A percentile compares a stretch with the other conserved stretches of the same genome.
phyloP scores from a whole-genome alignment of 2,797 vertebrate genomes.

The Lagorchestes hirsutus region DNA sequence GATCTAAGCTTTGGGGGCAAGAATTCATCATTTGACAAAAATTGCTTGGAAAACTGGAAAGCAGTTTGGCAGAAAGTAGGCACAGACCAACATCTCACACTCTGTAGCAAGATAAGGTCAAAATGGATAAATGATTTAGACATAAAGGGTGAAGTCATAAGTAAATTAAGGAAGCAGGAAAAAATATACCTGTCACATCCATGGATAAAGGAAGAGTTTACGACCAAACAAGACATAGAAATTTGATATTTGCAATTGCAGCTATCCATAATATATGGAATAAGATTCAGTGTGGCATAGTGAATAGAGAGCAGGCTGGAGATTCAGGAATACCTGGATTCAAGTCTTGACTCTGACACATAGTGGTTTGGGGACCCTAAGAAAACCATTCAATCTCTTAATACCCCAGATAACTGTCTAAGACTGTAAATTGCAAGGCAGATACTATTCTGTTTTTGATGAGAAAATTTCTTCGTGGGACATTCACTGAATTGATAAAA shows the following conservation, averaged over 20 bases:
- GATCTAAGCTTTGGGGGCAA: not conserved
- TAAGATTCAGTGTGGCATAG: too few relatives aligned
- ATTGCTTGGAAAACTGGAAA: not conserved
- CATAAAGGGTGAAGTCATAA: not conserved
- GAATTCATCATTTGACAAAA: not conserved
- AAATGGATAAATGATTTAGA: not conserved
- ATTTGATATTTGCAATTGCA: too few relatives aligned
- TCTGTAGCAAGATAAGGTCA: not conserved
- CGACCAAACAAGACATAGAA: not conserved
- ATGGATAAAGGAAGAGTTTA: not conserved
- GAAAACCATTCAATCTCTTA: too few relatives aligned
- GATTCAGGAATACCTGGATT: too few relatives aligned
- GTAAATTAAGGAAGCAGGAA: not conserved
- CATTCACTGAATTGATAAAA: not conserved
- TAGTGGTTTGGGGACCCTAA: too few relatives aligned
- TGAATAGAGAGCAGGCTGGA: too few relatives aligned
- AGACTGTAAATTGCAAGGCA: too few relatives aligned
- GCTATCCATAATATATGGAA: too few relatives aligned
- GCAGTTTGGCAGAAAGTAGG: not conserved
- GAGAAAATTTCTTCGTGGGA: not conserved
- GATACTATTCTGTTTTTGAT: not conserved
- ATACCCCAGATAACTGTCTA: too few relatives aligned
- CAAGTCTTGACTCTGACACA: too few relatives aligned
- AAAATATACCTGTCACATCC: not conserved
- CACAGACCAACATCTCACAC: not conserved